Evolutionary conservation across 1,140 invertebrate genomes (phyloP), one percentile per base, ranked within the genome.

Genomic region (Orius insidiosus): DNA sequence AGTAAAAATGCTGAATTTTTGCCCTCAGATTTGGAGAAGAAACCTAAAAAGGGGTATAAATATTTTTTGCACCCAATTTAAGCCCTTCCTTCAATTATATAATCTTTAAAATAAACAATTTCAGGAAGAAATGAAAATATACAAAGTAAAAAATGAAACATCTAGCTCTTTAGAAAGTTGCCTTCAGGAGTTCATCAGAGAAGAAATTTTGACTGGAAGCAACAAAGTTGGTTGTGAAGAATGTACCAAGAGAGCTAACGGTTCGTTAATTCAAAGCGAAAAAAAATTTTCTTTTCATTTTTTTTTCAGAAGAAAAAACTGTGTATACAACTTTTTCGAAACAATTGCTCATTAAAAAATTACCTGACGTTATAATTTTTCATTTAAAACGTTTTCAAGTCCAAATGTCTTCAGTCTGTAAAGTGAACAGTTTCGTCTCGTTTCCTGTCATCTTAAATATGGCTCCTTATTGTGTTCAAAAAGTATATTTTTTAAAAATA

Each of bases 171-270:
- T 87, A 10, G 74, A 82, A 56, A 88, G 84, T 0, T 94, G 87
- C 59, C 70, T 97, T 4, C 83, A 82, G 55, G 85, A 90, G 63
- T 96, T 96, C 61, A 95, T 89, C 0, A 74, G 77, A 1, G 68
- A 80, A 13, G 92, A 97, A 61, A 62, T 90, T 3, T 74, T 97
- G 63, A 83, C 76, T 2, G 89, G 84, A 8, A 81, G 76, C 56
- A 96, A 97, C 63, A 90, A 88, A 66, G 88, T 95, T 52, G 75
- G 79, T 24, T 97, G 93, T 62, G 82, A 90, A 53, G 72, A 74
- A 36, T 97, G 93, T 60, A 93, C 86, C 5, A 75, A 77, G 51
- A 61, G 70, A n/a, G 62, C 69, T 39, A 77, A 76, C 51, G 24
- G 24, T 24, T 24, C 3, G 24, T 24, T 24, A 24, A 24, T 4